Evolutionary conservation across 2,888 invertebrate genomes (phyloP), one percentile per base, ranked within the genome.

Genomic region (Elysia crispata): DNA sequence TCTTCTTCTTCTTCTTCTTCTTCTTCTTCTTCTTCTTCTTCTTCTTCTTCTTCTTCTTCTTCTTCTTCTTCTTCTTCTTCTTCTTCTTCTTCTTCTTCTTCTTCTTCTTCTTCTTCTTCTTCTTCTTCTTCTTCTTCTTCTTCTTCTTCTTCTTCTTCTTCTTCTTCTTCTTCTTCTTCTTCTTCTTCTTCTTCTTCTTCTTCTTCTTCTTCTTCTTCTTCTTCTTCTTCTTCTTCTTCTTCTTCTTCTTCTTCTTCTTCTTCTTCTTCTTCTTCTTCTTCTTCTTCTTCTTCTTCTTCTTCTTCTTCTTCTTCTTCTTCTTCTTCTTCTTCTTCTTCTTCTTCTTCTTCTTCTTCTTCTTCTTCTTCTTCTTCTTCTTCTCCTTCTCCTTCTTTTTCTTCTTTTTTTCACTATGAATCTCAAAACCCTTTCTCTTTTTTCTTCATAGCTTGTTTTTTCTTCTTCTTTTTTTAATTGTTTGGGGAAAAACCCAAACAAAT

Each of bases 11-110:
- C 72, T 72, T 74, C 69, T 75, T 81, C 82, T 76, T 69, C 79
- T 76, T 82, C 76, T 76, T 74, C 69, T 60, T 82, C 80, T 76
- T 60, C 74, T 75, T 82, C 72, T 81, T 79, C 77, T 66, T 82
- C 79, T 82, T 66, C 81, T 75, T 57, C 80, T 77, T 77, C 66
- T 67, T 77, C 76, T 57, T 54, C 76, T 72, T 66, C 80, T 77
- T 72, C 64, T 54, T 77, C 76, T 66, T 54, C 73, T 77, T 57
- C 76, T 77, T 70, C 33, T 23, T 41, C 20, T 20, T 31, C 20
- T 28, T 23, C 11, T 18, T 20, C 8, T 31, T 67, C 28, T 6
- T 31, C 6, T 20, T 49, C 13, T 70, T 23, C 6, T 25, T 70
- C 11, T 6, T 5, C 49, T 31, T 15, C 31, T 41, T 20, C 49